Evolutionary conservation across 2,113 vertebrate species (phyloP).

Genomic region (Sprattus sprattus): DNA sequence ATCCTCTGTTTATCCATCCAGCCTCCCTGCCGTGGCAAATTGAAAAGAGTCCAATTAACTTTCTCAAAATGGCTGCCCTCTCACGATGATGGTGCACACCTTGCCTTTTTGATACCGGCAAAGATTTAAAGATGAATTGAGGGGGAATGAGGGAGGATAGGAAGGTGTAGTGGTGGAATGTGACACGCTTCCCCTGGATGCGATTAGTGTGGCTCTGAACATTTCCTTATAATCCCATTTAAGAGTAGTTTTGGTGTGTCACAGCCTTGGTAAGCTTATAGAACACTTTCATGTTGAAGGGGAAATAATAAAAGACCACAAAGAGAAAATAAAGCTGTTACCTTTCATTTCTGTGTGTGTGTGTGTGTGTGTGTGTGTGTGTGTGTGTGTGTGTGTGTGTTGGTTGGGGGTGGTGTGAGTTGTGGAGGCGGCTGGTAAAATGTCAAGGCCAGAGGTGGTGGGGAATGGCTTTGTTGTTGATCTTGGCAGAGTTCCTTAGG

Average conservation of each 20-base stretch:
- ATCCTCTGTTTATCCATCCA: conserved; percentile 21
- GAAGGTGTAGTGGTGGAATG: conserved; percentile 52
- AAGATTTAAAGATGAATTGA: conserved; percentile 45
- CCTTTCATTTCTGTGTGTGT: conserved; percentile 43
- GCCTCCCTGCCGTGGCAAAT: conserved; percentile 45
- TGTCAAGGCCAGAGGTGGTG: not conserved
- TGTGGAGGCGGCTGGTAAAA: not conserved
- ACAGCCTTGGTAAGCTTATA: conserved; percentile 49
- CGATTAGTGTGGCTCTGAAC: conserved; percentile 57
- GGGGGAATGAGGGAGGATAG: conserved; percentile 28
- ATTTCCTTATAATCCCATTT: conserved; percentile 63
- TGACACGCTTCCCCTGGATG: conserved; percentile 52
- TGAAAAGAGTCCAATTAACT: conserved; percentile 65
- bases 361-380: conserved; percentile 43
- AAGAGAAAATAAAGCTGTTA: conserved; percentile 38
- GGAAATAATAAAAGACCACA: not conserved
- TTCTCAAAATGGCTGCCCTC: conserved; percentile 55
- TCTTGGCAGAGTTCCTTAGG: conserved; percentile 7
- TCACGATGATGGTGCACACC: conserved; percentile 50
- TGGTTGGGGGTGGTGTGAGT: conserved; percentile 18
- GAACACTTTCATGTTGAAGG: conserved; percentile 34
- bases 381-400: conserved; percentile 26
- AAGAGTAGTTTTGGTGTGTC: conserved; percentile 63
- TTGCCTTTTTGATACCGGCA: conserved; percentile 42
- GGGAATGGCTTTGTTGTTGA: conserved; percentile 21